Conservation (phyloP, 2,888 invertebrate genomes). For the Phanerotoma sp. region DNA sequence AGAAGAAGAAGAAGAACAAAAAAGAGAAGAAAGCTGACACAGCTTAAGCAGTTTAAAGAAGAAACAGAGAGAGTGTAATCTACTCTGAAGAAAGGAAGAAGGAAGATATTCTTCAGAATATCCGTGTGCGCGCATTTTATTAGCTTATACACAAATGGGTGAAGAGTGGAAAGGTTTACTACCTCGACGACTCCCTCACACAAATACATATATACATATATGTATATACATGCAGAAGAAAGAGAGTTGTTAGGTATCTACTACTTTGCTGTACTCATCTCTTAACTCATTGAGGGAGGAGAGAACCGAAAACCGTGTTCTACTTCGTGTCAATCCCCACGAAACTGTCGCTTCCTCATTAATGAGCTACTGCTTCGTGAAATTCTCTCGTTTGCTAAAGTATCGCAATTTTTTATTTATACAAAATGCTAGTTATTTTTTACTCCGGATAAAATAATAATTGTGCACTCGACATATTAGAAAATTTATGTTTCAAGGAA, state of each 20-base stretch:
- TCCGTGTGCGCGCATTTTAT: conserved; percentile 27
- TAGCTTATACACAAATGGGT: conserved; percentile 20
- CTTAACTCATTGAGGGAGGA: too few relatives aligned
- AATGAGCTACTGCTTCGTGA: background rate
- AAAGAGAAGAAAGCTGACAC: background rate
- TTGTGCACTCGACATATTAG: too few relatives aligned
- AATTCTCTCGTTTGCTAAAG: too few relatives aligned
- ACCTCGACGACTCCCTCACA: conserved; percentile 9
- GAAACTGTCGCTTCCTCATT: conserved; percentile 1
- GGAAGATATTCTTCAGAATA: conserved; percentile 2
- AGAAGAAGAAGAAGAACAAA: too few relatives aligned
- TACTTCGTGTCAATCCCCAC: conserved; percentile 13
- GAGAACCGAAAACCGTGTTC: conserved; percentile 1
- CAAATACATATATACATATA: too few relatives aligned
- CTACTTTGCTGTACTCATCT: too few relatives aligned
- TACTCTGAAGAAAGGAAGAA: conserved; percentile 1
- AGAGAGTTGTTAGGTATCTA: too few relatives aligned
- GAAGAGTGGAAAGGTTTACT: conserved; percentile 26
- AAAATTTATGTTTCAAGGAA: too few relatives aligned
- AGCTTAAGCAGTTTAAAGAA: too few relatives aligned
- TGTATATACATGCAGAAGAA: too few relatives aligned
- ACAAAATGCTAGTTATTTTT: background rate
- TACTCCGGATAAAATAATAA: too few relatives aligned
- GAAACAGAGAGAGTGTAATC: background rate
- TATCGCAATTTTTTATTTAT: background rate